Base-by-base conservation (phyloP, 2,888 invertebrate genomes). In the Rosalia funebris region DNA sequence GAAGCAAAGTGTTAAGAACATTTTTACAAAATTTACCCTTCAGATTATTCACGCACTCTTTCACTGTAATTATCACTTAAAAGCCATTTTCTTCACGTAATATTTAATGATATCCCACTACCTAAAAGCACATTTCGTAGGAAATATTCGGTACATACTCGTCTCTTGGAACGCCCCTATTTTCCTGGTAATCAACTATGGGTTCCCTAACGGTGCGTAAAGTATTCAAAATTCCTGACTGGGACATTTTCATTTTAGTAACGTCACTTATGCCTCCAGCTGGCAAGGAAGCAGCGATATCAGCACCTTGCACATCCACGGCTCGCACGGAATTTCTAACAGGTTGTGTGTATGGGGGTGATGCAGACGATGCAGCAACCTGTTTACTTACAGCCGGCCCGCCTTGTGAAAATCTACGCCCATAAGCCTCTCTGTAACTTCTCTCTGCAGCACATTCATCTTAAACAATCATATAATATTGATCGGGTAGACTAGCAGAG, bases 151-250 rank as follows among this genome's bases (percentile, higher is more conserved):
- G 36, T 56, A 70, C 71, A 71, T 75, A 80, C 79, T 79, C 77
- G 20, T 69, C 68, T 70, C 71, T 74, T 0, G 75, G 58, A 47
- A 80, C 65, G 4, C 81, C 80, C 42, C 73, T 69, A 17, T 68
- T 62, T 60, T 77, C 77, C 65, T 80, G 77, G 56, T 80, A 81
- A 19, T 76, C 76, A 0, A 77, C 76, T n/a, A 81, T 62, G 2
- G 79, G 79, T 56, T 77, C 75, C 54, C 81, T 66, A 10, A 78
- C 57, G 42, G 67, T 63, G 20, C 71, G 52, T 20, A 77, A 50
- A 16, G 66, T 65, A 46, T 60, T 54, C 10, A 73, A 39, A 7
- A 71, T 34, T 34, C 62, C 63, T 7, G 69, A 70, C 44, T 70
- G 64, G 1, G 68, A 57, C 39, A 71, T 20, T 34, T 46, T 54